Conservation (phyloP, 1,140 invertebrate species). For the Atta cephalotes region DNA sequence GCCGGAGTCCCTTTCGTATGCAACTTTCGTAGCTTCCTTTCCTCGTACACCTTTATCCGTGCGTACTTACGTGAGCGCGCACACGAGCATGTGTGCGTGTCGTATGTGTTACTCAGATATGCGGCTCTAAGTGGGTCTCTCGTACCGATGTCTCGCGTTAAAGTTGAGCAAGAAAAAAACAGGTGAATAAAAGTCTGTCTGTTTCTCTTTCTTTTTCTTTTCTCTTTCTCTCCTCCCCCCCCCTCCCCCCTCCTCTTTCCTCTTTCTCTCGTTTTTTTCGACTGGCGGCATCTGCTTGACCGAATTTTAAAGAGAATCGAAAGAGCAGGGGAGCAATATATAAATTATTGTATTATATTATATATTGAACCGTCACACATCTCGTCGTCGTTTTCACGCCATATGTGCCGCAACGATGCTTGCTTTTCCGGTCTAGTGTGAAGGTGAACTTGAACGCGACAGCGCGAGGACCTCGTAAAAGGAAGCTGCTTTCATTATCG, state of each 20-base stretch:
- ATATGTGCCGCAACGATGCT: conserved; percentile 30
- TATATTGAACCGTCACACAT: conserved; percentile 36
- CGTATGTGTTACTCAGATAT: conserved; percentile 49
- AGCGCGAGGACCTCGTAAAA: conserved; percentile 27
- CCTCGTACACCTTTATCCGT: conserved; percentile 72
- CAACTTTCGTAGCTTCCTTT: conserved; percentile 76
- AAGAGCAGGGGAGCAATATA: background rate
- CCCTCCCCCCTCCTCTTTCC: no score
- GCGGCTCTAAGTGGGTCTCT: conserved; percentile 68
- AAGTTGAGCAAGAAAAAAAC: conserved; percentile 21
- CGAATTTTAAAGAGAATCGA: conserved; percentile 39
- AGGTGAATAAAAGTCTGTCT: background rate
- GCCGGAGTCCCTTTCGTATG: conserved; percentile 71
- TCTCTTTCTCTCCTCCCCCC: background rate
- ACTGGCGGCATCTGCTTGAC: conserved; percentile 49
- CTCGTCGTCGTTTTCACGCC: conserved; percentile 48
- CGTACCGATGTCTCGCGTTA: conserved; percentile 61
- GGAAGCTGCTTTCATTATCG: background rate
- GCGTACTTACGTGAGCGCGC: conserved; percentile 56
- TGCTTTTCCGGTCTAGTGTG: conserved; percentile 50
- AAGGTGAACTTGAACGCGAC: conserved; percentile 38
- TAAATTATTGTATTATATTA: conserved; percentile 19
- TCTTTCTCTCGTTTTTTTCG: background rate
- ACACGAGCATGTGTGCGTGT: background rate
- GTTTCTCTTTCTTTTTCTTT: background rate